Evolutionary conservation across 2,113 vertebrate genomes (phyloP).

Genomic region (Larimichthys polyactis): DNA sequence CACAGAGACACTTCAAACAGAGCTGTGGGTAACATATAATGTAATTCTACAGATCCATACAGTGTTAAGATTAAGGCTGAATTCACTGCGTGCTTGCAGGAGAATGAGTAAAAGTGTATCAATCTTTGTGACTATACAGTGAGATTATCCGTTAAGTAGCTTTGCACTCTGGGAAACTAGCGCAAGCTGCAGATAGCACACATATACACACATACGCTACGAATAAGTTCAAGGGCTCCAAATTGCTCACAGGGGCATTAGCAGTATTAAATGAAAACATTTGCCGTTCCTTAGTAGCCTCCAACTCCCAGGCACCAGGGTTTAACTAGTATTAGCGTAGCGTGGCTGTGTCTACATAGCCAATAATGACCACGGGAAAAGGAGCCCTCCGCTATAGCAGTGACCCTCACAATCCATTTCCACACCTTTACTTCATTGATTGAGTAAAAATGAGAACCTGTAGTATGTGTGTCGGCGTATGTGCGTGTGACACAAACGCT

Average conservation of each 20-base stretch:
- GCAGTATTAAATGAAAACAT: conserved; percentile 78
- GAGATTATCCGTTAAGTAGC: conserved; percentile 60
- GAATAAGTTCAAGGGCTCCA: conserved; percentile 69
- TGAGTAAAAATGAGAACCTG: conserved; percentile 47
- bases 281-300: conserved; percentile 62
- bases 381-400: conserved; percentile 38
- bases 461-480: conserved; percentile 15
- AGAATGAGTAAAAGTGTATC: conserved; percentile 44
- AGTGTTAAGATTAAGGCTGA: conserved; percentile 21
- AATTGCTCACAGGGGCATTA: conserved; percentile 73
- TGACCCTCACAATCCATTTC: conserved; percentile 67
- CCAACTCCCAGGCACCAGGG: conserved; percentile 64
- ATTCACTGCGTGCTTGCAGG: conserved; percentile 22
- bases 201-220: conserved; percentile 30
- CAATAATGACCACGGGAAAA: conserved; percentile 74
- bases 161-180: conserved; percentile 56
- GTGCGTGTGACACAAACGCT: conserved; percentile 29
- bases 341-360: conserved; percentile 53
- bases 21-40: conserved; percentile 34
- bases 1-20: conserved; percentile 42
- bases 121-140: conserved; percentile 47
- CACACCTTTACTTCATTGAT: conserved; percentile 62
- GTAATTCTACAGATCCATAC: conserved; percentile 18
- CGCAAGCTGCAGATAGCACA: conserved; percentile 32
- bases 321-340: conserved; percentile 76